Conservation (phyloP, 1,140 invertebrate genomes). For the Rhagoletis pomonella region DNA sequence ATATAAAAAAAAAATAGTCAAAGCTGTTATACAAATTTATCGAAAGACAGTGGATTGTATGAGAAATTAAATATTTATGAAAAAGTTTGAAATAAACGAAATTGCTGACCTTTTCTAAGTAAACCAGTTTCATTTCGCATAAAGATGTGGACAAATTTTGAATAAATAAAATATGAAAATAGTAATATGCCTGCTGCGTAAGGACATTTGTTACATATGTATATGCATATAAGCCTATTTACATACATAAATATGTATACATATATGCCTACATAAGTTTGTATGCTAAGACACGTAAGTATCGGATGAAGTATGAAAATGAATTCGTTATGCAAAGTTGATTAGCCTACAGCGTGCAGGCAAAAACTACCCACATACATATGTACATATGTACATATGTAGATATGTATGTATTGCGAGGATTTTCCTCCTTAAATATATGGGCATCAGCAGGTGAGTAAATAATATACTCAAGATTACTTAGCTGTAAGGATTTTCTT, state of each 20-base stretch:
- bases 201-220: no score
- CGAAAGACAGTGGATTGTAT: constrained; percentile 17
- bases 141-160: background rate
- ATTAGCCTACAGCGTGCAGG: no score
- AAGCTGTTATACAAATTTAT: constrained; percentile 43
- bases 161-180: constrained; percentile 14
- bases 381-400: background rate
- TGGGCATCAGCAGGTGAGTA: background rate
- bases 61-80: constrained; percentile 46
- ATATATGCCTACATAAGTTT: no score
- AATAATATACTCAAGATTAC: constrained; percentile 11
- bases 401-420: background rate
- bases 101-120: constrained; percentile 43
- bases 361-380: background rate
- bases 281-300: background rate
- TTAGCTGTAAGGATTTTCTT: constrained; percentile 10
- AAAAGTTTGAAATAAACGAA: constrained; percentile 45
- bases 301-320: background rate
- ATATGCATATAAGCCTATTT: background rate
- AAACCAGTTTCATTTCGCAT: constrained; percentile 27
- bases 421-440: background rate
- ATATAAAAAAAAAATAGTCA: background rate
- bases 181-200: background rate
- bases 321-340: background rate
- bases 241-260: background rate